Conservation (phyloP, 2,113 vertebrate genomes). For the Xerus inauris region DNA sequence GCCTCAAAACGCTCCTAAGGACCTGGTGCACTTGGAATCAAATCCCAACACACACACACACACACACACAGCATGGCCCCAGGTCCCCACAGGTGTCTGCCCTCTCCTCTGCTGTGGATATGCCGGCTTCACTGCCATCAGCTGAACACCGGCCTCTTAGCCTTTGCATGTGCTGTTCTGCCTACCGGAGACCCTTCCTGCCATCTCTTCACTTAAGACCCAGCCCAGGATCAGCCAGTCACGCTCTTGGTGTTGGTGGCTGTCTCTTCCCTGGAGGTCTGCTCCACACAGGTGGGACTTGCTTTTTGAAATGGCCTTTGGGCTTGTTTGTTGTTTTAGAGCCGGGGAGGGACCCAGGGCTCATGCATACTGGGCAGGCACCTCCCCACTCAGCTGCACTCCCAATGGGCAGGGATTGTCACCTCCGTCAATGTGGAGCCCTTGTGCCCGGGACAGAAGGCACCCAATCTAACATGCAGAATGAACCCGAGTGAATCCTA, state of each 20-base stretch:
- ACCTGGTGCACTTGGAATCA: neutral
- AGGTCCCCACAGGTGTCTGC: too few species aligned
- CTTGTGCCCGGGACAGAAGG: neutral
- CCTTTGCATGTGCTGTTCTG: neutral
- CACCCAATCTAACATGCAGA: neutral
- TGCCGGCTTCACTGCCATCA: neutral
- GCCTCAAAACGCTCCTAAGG: neutral
- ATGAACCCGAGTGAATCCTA: neutral
- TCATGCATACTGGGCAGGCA: fast-evolving
- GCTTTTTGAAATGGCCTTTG: too few species aligned
- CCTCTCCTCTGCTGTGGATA: neutral
- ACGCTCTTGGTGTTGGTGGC: neutral
- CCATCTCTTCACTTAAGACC: neutral
- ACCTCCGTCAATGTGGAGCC: neutral
- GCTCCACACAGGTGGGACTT: neutral
- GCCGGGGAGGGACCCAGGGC: neutral
- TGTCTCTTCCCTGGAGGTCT: neutral
- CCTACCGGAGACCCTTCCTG: neutral
- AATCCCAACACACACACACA: fast-evolving
- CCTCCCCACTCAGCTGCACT: neutral
- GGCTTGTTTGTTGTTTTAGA: too few species aligned
- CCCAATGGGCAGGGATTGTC: neutral
- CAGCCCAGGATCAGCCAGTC: neutral
- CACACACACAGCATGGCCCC: neutral
- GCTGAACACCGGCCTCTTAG: neutral